These are phyloP conservation scores for Gymnoscopelus microlampas DNA, from an alignment of 2,797 vertebrate genomes.

Conservation along the genomic window DNA sequence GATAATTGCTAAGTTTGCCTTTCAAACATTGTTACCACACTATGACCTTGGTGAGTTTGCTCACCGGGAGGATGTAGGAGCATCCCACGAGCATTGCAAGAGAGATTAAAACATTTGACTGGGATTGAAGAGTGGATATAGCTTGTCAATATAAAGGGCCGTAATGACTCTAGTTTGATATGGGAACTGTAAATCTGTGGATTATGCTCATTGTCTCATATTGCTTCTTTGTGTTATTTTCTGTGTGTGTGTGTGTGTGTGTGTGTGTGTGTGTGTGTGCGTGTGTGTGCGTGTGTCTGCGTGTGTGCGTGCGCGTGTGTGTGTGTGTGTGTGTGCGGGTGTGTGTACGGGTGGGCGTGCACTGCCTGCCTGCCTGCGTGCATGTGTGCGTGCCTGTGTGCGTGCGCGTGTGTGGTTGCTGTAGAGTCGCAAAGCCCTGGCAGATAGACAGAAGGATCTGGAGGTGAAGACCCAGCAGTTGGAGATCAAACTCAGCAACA, in stretches of 20 bases:
- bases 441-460: constrained; percentile 95
- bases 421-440: constrained; percentile 93
- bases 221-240: constrained; percentile 33
- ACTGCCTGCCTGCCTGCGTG: too few species aligned
- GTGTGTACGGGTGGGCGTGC: background rate
- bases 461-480: constrained; percentile 98
- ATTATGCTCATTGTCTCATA: constrained; percentile 45
- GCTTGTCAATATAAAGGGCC: constrained; percentile 39
- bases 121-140: constrained; percentile 21
- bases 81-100: constrained; percentile 39
- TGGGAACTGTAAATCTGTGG: constrained; percentile 44
- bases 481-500: constrained; percentile 97
- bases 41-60: constrained; percentile 17
- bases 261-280: constrained; percentile 23
- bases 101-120: constrained; percentile 48
- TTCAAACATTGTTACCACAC: constrained; percentile 15
- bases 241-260: constrained; percentile 22
- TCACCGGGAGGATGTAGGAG: constrained; percentile 13
- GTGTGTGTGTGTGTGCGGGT: constrained; percentile 29
- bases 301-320: constrained; percentile 27
- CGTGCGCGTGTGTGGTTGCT: background rate
- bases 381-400: background rate
- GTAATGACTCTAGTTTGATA: constrained; percentile 43
- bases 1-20: constrained; percentile 19
- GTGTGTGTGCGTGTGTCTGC: constrained; percentile 25